Evolutionary conservation across 2,888 invertebrate genomes (phyloP), one percentile per base, ranked within the genome.

Genomic region (Mactromeris polynyma): DNA sequence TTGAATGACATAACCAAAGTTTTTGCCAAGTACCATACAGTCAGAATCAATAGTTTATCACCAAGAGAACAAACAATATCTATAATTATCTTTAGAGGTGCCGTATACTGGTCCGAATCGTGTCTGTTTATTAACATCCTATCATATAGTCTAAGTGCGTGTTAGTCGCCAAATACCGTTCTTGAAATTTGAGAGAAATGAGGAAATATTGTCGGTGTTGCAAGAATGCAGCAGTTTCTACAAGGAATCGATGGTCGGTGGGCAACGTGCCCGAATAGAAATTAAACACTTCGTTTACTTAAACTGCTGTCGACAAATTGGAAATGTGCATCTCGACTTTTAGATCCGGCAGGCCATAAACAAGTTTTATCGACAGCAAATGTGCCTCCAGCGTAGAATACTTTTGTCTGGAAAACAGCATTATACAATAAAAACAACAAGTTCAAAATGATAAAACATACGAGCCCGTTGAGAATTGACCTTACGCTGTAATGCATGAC

Each of bases 71-170:
- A 69, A 42, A n/a, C 73, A 73, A 83, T 77, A 83, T 46, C 73
- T 51, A 51, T 77, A 73, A 83, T 83, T 83, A 83, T 42, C 83
- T 83, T 83, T 46, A 83, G 64, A 38, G 64, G 64, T 82, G 46
- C 73, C 73, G 31, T 17, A 73, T 73, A 83, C 73, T 83, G 77
- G 73, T 83, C 77, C 42, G 42, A 38, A 9, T 3, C 14, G 46
- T 14, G 77, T 73, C 83, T 83, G 42, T 36, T 9, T 42, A 38
- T 58, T 58, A n/a, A 58, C 19, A 38, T 69, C 64, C 36, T 64
- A 26, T 26, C 14, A 7, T 31, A 3, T 38, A 40, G 82, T 40
- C 69, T 64, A 42, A 21, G 19, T 77, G 14, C 3, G 36, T 77
- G 36, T 21, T 36, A 36, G 77, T 11, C 58, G 58, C 58, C 58